Conservation (phyloP, 2,797 vertebrate species). For the Podargus strigoides region DNA sequence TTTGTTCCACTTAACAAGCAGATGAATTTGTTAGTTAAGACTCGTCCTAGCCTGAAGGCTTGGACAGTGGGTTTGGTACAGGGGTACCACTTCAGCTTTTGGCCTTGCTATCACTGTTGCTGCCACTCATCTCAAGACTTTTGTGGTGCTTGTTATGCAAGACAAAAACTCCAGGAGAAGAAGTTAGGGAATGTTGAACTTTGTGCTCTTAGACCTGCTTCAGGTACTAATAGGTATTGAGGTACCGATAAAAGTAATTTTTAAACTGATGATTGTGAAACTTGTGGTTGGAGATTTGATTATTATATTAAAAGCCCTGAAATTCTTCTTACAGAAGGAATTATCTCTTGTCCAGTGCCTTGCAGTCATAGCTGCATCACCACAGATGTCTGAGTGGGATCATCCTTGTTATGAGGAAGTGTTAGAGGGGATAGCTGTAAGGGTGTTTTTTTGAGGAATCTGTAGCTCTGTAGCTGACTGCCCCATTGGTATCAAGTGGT, state of each 20-base stretch:
- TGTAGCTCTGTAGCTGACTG: not conserved
- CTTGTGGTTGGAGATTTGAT: not conserved
- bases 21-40: not conserved
- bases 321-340: not conserved
- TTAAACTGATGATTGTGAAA: not conserved
- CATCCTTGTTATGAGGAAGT: not conserved
- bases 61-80: not conserved
- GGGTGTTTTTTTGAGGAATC: not conserved
- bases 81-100: not conserved
- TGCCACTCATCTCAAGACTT: not conserved
- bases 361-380: not conserved
- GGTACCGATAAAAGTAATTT: rapidly evolving
- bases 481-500: not conserved
- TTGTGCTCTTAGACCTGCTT: not conserved
- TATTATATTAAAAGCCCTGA: not conserved
- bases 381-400: not conserved
- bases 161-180: not conserved
- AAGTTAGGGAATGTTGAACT: not conserved
- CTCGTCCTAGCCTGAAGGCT: not conserved
- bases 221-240: not conserved
- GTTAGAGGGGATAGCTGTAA: not conserved
- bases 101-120: not conserved
- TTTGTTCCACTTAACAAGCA: not conserved
- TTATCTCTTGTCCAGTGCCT: not conserved
- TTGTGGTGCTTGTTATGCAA: not conserved